phyloP scores from a whole-genome alignment of 2,888 invertebrate species.

The Drosophila mettleri region DNA sequence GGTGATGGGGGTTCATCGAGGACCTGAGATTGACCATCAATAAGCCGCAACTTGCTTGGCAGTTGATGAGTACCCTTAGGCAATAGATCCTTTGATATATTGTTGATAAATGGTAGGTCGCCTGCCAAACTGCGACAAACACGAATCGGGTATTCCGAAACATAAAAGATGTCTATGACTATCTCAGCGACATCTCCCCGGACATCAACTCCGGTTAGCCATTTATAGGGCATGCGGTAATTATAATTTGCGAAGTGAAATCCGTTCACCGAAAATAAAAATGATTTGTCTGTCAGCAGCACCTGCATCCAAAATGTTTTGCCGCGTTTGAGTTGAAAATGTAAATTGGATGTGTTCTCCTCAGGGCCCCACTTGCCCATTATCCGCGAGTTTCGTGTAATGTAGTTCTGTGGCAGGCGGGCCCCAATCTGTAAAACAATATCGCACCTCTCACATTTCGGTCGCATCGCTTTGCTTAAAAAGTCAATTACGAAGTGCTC shows the following conservation, averaged over 20 bases:
- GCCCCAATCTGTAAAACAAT: slow-evolving; percentile 92
- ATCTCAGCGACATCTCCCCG: slow-evolving; percentile 87
- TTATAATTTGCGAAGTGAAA: slow-evolving; percentile 89
- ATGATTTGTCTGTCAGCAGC: slow-evolving; percentile 87
- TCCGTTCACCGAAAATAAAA: slow-evolving; percentile 89
- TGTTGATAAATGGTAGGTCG: slow-evolving; percentile 12
- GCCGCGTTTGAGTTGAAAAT: slow-evolving; percentile 76
- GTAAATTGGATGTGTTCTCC: slow-evolving; percentile 87
- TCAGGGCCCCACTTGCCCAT: slow-evolving; percentile 90
- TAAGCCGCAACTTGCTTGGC: slow-evolving; percentile 27
- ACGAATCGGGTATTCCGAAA: slow-evolving; percentile 76
- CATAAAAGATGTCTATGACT: slow-evolving; percentile 83
- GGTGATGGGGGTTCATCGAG: neutral
- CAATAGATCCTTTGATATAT: neutral
- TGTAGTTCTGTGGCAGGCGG: slow-evolving; percentile 89
- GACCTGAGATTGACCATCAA: slow-evolving; percentile 17
- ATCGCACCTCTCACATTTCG: slow-evolving; percentile 81
- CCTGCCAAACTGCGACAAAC: slow-evolving; percentile 33
- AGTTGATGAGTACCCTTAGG: neutral
- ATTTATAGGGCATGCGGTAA: slow-evolving; percentile 87
- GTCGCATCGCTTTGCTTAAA: slow-evolving; percentile 2
- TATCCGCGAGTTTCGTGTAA: slow-evolving; percentile 89
- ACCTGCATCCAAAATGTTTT: slow-evolving; percentile 86
- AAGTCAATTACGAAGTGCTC: slow-evolving; percentile 67
- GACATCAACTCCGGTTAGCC: slow-evolving; percentile 87